Evolutionary conservation across 2,797 vertebrate genomes (phyloP), one percentile per base, ranked within the genome.

Genomic region (Gobio occitaniae): DNA sequence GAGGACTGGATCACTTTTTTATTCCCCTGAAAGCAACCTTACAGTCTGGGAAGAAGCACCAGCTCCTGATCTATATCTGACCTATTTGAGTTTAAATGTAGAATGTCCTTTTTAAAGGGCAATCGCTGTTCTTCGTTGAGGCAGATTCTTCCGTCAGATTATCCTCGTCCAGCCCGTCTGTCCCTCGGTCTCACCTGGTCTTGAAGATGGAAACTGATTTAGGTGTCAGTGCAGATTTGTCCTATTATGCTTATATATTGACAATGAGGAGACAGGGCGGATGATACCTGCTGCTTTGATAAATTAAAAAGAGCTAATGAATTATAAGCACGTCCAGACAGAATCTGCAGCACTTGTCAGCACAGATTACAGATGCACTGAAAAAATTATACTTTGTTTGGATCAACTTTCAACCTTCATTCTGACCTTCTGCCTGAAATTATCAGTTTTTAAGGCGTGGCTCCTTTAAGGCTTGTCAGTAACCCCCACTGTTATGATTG

Each of bases 41-140:
- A 72, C 69, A 86, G 69, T 66, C 65, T 41, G n/a, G 17, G 80
- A 83, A 47, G 82, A 47, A 61, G 71, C 41, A 47, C 79, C 54
- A 71, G 70, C 36, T 32, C 70, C 36, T 88, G 84, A 84, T 84
- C 47, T 88, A 69, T 59, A 78, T 84, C 50, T 54, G 56, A 82
- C 63, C 15, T 63, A 32, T 77, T 21, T 66, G 61, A 80, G 44
- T 47, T 59, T 59, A 76, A 84, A 79, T 69, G 38, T 41, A 77
- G 48, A 63, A 61, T 50, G 65, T 84, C 21, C 76, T 78, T 79
- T 86, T 50, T 52, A 65, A 83, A 83, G 29, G 59, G 29, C 81
- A 65, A 17, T n/a, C 32, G 16, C 44, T 25, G 17, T 78, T 83
- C 59, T 52, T 36, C 41, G 56, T 25, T 16, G 44, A 81, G 29